A percentile compares a stretch with the other conserved stretches of the same genome.
Conservation (phyloP, 1,140 invertebrate genomes). For the Achatina immaculata region DNA sequence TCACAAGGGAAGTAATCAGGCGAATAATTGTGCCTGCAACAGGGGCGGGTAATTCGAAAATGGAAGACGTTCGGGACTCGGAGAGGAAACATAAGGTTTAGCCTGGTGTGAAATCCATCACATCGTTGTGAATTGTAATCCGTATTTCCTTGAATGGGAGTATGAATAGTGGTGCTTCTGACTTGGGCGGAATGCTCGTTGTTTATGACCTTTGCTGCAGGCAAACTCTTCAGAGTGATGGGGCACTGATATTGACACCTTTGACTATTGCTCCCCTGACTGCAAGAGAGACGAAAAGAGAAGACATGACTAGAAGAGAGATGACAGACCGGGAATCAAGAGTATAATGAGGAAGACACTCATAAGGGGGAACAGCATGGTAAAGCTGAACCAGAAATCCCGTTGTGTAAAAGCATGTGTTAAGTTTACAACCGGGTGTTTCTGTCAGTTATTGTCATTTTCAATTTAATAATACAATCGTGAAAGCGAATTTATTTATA, state of each 20-base stretch:
- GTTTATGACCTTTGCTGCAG: not conserved
- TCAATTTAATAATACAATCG: too few species aligned
- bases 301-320: too few species aligned
- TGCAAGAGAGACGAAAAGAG: too few species aligned
- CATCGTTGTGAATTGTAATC: not conserved
- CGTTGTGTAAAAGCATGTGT: too few species aligned
- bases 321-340: too few species aligned
- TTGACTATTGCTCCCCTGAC: not conserved
- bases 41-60: slow-evolving; percentile 8
- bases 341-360: too few species aligned
- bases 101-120: slow-evolving; percentile 1
- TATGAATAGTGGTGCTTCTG: not conserved
- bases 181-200: not conserved
- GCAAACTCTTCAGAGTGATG: not conserved
- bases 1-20: slow-evolving; percentile 16
- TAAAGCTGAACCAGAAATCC: too few species aligned
- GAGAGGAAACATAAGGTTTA: not conserved
- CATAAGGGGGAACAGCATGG: too few species aligned
- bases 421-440: too few species aligned
- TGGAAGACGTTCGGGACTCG: not conserved
- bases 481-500: too few species aligned
- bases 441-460: too few species aligned
- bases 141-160: not conserved
- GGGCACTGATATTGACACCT: not conserved
- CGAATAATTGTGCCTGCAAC: slow-evolving; percentile 8